Conservation (phyloP, 2,113 vertebrate species). For the Calcarius ornatus region DNA sequence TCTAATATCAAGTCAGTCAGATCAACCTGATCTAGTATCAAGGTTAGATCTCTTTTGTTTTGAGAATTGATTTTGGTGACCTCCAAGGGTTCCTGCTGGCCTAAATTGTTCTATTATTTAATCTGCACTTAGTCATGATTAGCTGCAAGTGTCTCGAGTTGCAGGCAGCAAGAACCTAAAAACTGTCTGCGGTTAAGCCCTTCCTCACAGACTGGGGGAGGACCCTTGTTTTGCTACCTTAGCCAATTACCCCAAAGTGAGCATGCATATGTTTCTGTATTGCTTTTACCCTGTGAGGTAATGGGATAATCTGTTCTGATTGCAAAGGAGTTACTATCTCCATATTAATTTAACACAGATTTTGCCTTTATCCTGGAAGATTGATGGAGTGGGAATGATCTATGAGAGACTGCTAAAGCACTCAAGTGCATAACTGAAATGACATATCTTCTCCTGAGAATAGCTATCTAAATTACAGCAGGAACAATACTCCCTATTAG, state of each 20-base stretch:
- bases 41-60: neutral
- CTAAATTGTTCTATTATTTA: neutral
- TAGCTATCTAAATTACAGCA: neutral
- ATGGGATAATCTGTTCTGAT: neutral
- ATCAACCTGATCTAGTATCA: neutral
- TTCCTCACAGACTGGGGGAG: neutral
- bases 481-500: neutral
- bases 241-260: neutral
- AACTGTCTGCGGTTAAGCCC: neutral
- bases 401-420: neutral
- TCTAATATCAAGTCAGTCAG: neutral
- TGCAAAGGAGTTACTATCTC: neutral
- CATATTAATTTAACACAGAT: neutral
- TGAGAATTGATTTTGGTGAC: neutral
- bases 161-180: neutral
- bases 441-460: neutral
- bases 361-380: neutral
- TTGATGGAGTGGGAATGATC: neutral
- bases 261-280: neutral
- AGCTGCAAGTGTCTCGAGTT: neutral
- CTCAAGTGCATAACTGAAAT: neutral
- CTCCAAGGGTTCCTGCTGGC: neutral
- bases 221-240: neutral
- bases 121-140: neutral
- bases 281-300: neutral